These are phyloP conservation scores for Coluber constrictor DNA, from an alignment of 2,797 vertebrate species.

Conservation along the genomic window DNA sequence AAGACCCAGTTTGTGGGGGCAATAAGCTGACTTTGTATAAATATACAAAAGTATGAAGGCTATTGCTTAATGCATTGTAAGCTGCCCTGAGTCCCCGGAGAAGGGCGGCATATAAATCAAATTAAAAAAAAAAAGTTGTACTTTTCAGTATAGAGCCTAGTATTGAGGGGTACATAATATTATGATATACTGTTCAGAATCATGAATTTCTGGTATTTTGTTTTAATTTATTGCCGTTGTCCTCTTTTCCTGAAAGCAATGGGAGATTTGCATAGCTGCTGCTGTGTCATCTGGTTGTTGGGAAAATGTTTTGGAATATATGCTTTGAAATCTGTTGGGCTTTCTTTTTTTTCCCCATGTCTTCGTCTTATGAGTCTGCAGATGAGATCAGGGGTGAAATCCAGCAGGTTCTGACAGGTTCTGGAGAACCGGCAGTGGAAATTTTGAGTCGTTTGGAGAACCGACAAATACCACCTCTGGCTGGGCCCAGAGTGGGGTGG, in stretches of 20 bases:
- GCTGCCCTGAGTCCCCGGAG: too few relatives aligned
- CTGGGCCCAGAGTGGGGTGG: too few relatives aligned
- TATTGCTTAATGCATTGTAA: too few relatives aligned
- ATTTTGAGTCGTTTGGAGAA: too few relatives aligned
- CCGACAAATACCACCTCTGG: too few relatives aligned
- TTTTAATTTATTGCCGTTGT: not conserved
- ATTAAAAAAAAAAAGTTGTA: not conserved
- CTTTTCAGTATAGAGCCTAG: not conserved
- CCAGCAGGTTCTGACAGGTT: too few relatives aligned
- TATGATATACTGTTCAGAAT: not conserved
- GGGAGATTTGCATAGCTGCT: not conserved
- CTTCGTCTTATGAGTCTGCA: not conserved
- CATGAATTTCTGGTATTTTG: not conserved
- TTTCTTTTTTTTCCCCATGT: not conserved
- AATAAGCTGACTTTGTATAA: too few relatives aligned
- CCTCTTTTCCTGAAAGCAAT: not conserved
- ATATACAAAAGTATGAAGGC: too few relatives aligned
- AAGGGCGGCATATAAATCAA: too few relatives aligned
- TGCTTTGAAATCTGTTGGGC: not conserved
- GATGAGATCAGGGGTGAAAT: not conserved
- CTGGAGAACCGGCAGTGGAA: too few relatives aligned
- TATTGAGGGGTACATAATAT: not conserved
- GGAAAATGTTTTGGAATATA: not conserved
- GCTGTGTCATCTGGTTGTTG: not conserved
- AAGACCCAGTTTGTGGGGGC: too few relatives aligned